phyloP scores from a whole-genome alignment of 2,888 invertebrate genomes.

The Globia sparganii region DNA sequence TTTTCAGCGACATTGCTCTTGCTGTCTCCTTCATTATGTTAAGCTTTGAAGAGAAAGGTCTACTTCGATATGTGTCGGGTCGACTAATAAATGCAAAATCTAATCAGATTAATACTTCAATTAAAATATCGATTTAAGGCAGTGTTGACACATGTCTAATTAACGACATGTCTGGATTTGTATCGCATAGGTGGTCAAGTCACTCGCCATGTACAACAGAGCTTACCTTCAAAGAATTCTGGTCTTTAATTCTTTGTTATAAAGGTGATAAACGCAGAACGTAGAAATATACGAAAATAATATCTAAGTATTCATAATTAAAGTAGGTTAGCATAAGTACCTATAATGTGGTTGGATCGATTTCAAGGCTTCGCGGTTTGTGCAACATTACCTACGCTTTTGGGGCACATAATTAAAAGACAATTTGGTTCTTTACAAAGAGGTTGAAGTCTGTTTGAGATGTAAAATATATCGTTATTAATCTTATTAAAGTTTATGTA shows the following conservation, averaged over 20 bases:
- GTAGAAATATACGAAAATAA: slow-evolving; percentile 63
- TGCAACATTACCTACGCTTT: slow-evolving; percentile 73
- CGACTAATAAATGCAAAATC: slow-evolving; percentile 38
- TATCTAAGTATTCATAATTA: slow-evolving; percentile 69
- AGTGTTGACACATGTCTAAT: slow-evolving; percentile 75
- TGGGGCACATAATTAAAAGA: slow-evolving; percentile 68
- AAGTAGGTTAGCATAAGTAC: slow-evolving; percentile 81
- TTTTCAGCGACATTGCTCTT: slow-evolving; percentile 11
- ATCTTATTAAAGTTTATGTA: slow-evolving; percentile 24
- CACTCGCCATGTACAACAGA: slow-evolving; percentile 50
- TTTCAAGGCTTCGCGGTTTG: slow-evolving; percentile 86
- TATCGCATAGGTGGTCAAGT: slow-evolving; percentile 62
- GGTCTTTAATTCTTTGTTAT: slow-evolving; percentile 44
- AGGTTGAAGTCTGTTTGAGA: background rate
- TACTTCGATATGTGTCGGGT: background rate
- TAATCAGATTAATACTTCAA: slow-evolving; percentile 51
- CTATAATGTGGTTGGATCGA: slow-evolving; percentile 86
- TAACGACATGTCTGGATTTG: slow-evolving; percentile 70
- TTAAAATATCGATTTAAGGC: slow-evolving; percentile 62
- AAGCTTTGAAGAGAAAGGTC: slow-evolving; percentile 35
- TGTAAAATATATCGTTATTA: background rate
- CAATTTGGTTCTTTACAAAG: slow-evolving; percentile 37
- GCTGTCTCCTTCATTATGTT: background rate
- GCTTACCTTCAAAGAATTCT: slow-evolving; percentile 42
- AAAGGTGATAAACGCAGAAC: slow-evolving; percentile 44